Base-by-base conservation (phyloP, 2,888 invertebrate genomes). In the Serrognathus titanus region DNA sequence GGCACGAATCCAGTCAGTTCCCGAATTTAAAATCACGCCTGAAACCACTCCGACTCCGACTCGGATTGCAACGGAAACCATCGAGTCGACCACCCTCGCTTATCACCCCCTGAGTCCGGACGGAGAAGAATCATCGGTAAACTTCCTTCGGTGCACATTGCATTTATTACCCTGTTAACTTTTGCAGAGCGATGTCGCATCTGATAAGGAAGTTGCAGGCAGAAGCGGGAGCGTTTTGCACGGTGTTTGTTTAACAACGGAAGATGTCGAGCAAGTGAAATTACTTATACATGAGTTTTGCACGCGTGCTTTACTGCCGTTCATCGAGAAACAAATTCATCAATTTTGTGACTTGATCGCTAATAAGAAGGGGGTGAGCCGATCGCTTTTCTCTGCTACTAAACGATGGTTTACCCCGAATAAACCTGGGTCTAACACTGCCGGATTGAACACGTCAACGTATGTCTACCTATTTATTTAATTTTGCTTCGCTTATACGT, bases 331-430 rank as follows among this genome's bases (percentile, higher is more conserved):
- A 71, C 89, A 94, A 77, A 90, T 98, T 69, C 83, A 84, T 53
- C 82, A 86, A 57, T 77, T 95, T 40, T 88, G 87, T 70, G 94
- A 94, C 74, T 82, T 87, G 64, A 87, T 90, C 53, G 86, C 90
- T 16, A 91, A 90, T 70, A 90, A 90, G 71, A 96, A 97, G 76
- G 95, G 96, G 5, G 90, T 97, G 2, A 94, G 96, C 72, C 86
- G 94, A 71, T 95, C 96, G 0, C 79, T 98, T 61, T 84, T 98
- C 61, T 95, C 92, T 73, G 97, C 95, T 12, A 96, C 97, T 1
- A 96, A 95, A 78, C 84, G 97, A 66, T 95, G 95, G 92, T 97
- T 97, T 79, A 92, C 92, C 12, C 90, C 93, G 7, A 92, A 87
- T 67, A 95, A 94, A 77, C 89, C 91, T 5, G 58, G 58, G 9